Evolutionary conservation across 2,888 invertebrate genomes (phyloP).

Genomic region (Archaeoteleia sp.): DNA sequence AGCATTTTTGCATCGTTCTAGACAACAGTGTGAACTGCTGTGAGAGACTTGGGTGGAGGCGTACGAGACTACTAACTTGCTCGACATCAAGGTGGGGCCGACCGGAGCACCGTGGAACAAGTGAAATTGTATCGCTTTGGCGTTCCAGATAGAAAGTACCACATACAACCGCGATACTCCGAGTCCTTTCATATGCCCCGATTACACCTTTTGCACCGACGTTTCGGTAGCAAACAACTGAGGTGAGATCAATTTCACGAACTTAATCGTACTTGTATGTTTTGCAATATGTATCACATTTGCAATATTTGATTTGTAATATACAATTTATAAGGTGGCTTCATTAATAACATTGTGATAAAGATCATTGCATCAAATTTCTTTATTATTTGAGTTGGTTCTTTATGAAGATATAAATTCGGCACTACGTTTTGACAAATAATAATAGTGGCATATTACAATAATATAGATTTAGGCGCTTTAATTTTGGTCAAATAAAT

Average conservation of each 20-base stretch:
- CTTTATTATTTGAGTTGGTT: no score
- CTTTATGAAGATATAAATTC: no score
- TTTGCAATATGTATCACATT: no score
- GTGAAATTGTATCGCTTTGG: conserved; percentile 68
- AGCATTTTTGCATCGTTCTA: conserved; percentile 18
- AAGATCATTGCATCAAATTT: no score
- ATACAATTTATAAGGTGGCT: no score
- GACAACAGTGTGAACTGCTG: conserved; percentile 26
- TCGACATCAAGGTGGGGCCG: conserved; percentile 42
- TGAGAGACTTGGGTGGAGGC: conserved; percentile 44
- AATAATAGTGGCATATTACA: no score
- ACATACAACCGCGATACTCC: conserved; percentile 34
- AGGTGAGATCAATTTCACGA: background rate
- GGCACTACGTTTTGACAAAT: no score
- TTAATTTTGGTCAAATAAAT: no score
- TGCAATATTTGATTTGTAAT: no score
- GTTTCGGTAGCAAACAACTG: conserved; percentile 31
- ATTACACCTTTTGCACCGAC: conserved; percentile 30
- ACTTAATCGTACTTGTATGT: conserved; percentile 10
- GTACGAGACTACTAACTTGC: no score
- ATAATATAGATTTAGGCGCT: no score
- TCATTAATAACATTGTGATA: no score
- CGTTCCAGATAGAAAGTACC: conserved; percentile 67
- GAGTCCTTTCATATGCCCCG: conserved; percentile 50
- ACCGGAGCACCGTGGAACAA: conserved; percentile 62